Evolutionary conservation across 2,113 vertebrate species (phyloP).

Genomic region (Brienomyrus brachyistius): DNA sequence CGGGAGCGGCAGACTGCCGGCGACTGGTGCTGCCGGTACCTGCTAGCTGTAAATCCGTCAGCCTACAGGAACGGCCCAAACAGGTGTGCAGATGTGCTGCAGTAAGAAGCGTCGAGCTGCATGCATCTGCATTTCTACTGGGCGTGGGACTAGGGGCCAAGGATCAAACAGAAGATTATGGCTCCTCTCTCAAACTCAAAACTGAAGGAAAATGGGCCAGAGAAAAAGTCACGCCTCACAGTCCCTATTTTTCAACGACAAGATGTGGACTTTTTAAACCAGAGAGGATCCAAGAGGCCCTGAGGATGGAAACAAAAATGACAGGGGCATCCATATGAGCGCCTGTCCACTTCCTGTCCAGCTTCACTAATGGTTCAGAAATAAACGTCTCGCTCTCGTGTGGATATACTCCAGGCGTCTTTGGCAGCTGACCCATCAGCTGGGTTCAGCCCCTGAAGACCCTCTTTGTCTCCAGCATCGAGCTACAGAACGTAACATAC

Average conservation of each 20-base stretch:
- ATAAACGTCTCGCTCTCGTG: constrained; percentile 63
- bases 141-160: not conserved
- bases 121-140: not conserved
- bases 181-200: not conserved
- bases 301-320: constrained; percentile 5
- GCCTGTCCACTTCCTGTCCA: constrained; percentile 39
- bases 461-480: constrained; percentile 25
- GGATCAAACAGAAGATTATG: not conserved
- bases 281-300: constrained; percentile 24
- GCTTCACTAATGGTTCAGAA: constrained; percentile 59
- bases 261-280: constrained; percentile 49
- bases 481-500: constrained; percentile 19
- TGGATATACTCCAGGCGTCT: constrained; percentile 58
- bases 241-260: constrained; percentile 45
- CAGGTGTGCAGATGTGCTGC: constrained; percentile 16
- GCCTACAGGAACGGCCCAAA: not conserved
- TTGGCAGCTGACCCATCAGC: constrained; percentile 51
- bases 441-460: constrained; percentile 38
- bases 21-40: not conserved
- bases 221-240: constrained; percentile 21
- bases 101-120: not conserved
- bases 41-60: constrained; percentile 20
- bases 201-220: not conserved
- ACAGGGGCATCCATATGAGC: constrained; percentile 22
- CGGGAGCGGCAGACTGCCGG: constrained; percentile 38